Percentiles rank a stretch among this genome's conserved stretches.
Evolutionary conservation across 1,140 invertebrate species (phyloP).

Genomic region (Pristionchus pacificus): DNA sequence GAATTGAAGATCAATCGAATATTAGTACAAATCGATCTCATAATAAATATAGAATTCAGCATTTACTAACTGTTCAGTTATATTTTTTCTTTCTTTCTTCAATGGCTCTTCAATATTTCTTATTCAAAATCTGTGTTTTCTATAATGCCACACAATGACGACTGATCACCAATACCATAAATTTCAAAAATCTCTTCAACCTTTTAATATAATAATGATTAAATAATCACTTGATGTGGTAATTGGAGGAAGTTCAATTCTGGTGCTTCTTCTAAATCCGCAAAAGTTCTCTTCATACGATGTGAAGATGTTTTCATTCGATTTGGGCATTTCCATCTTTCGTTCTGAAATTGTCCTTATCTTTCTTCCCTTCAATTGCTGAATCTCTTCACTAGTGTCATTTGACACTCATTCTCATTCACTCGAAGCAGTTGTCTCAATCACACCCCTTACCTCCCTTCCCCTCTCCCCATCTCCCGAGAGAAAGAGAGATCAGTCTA

Average conservation of each 20-base stretch:
- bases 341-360: neutral
- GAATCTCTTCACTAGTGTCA: constrained; percentile 19
- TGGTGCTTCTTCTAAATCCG: constrained; percentile 35
- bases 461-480: constrained; percentile 41
- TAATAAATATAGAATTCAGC: too few species aligned
- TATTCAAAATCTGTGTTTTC: too few species aligned
- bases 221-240: constrained; percentile 45
- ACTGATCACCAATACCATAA: neutral
- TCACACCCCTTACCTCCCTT: constrained; percentile 22
- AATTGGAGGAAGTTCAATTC: constrained; percentile 52
- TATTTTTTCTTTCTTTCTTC: too few species aligned
- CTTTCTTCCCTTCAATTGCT: constrained; percentile 39
- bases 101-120: too few species aligned
- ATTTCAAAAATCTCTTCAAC: neutral
- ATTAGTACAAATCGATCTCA: too few species aligned
- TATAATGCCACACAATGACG: neutral
- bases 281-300: constrained; percentile 31
- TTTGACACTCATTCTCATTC: too few species aligned
- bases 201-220: neutral
- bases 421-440: too few species aligned
- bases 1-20: too few species aligned
- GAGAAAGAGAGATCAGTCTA: too few species aligned
- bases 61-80: too few species aligned
- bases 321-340: constrained; percentile 2
- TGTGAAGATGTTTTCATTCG: constrained; percentile 1